phyloP scores from a whole-genome alignment of 2,888 invertebrate species.

The Helobdella robusta region DNA sequence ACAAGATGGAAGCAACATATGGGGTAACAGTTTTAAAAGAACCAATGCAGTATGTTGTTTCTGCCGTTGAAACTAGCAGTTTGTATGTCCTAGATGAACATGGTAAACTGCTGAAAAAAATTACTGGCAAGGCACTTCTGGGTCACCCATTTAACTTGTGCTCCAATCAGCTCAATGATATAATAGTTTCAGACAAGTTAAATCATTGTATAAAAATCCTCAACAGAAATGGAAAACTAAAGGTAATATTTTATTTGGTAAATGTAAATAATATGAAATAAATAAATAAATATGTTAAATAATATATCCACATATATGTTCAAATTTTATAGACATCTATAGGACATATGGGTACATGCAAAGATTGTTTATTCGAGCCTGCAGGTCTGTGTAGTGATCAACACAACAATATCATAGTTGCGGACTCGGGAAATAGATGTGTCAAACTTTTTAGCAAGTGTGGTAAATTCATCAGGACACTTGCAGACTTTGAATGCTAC shows the following conservation, averaged over 20 bases:
- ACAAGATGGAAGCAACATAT: constrained; percentile 27
- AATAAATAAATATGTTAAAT: background rate
- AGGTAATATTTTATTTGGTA: constrained; percentile 15
- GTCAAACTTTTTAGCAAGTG: constrained; percentile 25
- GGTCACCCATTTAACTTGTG: constrained; percentile 29
- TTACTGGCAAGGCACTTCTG: constrained; percentile 19
- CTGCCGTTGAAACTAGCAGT: constrained; percentile 26
- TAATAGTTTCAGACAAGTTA: constrained; percentile 30
- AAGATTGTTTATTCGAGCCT: constrained; percentile 21
- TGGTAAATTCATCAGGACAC: constrained; percentile 17
- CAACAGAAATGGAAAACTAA: constrained; percentile 27
- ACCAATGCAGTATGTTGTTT: constrained; percentile 22
- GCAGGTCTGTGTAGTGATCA: constrained; percentile 22
- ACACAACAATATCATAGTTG: constrained; percentile 21
- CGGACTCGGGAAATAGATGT: constrained; percentile 26
- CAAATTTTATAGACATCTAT: background rate
- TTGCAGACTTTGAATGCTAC: background rate
- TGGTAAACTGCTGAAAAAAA: constrained; percentile 26
- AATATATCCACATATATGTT: background rate
- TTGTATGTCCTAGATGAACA: constrained; percentile 21
- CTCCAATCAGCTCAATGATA: constrained; percentile 28
- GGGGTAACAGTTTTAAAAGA: constrained; percentile 25
- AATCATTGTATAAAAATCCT: constrained; percentile 31
- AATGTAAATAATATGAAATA: background rate
- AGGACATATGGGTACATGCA: constrained; percentile 15